phyloP scores from a whole-genome alignment of 2,888 invertebrate genomes.

The Drosophila antonietae region DNA sequence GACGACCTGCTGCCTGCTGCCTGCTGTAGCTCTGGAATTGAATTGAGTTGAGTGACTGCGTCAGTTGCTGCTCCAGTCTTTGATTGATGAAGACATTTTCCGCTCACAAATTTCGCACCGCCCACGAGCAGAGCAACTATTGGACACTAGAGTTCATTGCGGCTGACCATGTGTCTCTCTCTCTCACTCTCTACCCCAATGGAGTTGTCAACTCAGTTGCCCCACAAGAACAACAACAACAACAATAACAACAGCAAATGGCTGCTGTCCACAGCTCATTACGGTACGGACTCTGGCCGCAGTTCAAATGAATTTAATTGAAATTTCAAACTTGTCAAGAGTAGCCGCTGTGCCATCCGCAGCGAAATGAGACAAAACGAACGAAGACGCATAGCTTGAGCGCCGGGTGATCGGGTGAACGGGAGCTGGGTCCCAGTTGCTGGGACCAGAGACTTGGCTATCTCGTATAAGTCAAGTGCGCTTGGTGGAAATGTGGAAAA shows the following conservation, averaged over 20 bases:
- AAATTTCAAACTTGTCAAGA: constrained; percentile 81
- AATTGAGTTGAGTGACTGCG: constrained; percentile 67
- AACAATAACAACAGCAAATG: constrained; percentile 23
- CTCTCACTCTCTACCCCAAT: constrained; percentile 1
- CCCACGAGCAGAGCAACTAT: constrained; percentile 34
- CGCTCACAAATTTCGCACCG: constrained; percentile 62
- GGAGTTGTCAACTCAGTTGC: constrained; percentile 35
- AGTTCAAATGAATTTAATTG: constrained; percentile 81
- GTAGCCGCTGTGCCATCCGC: constrained; percentile 44
- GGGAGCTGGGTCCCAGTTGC: constrained; percentile 13
- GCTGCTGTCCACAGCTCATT: constrained; percentile 64
- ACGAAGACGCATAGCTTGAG: constrained; percentile 56
- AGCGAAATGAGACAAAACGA: constrained; percentile 57
- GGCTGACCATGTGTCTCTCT: constrained; percentile 6
- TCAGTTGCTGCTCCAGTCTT: constrained; percentile 58
- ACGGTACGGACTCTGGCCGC: constrained; percentile 64
- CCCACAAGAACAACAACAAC: constrained; percentile 30
- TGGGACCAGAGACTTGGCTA: constrained; percentile 1
- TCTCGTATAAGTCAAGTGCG: constrained; percentile 60
- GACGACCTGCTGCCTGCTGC: constrained; percentile 2
- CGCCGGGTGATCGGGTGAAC: constrained; percentile 7
- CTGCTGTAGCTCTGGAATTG: constrained; percentile 36
- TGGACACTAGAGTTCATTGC: constrained; percentile 27
- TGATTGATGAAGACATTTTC: constrained; percentile 81
- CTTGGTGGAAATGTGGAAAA: constrained; percentile 62